A percentile compares a stretch with the other conserved stretches of the same genome.
phyloP scores from a whole-genome alignment of 2,113 vertebrate species.

The Sapajus apella region DNA sequence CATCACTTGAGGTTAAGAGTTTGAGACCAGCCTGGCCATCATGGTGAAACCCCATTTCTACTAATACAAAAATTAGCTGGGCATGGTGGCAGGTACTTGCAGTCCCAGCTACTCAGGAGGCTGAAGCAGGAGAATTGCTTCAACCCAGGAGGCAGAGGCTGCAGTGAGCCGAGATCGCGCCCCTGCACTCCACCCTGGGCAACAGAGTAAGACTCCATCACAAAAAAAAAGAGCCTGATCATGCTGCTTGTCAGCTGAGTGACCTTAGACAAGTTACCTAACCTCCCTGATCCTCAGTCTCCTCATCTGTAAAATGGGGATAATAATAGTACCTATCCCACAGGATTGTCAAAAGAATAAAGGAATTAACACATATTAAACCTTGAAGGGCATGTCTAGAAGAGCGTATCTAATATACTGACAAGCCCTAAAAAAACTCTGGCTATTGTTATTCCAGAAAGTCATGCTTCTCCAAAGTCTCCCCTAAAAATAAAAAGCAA shows the following conservation, averaged over 20 bases:
- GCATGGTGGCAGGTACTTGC: too few species aligned
- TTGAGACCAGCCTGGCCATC: too few species aligned
- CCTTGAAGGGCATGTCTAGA: not conserved
- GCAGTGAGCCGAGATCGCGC: too few species aligned
- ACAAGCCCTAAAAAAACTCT: not conserved
- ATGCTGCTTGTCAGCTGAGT: not conserved
- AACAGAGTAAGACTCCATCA: too few species aligned
- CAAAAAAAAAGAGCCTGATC: not conserved
- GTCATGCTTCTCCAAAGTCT: not conserved
- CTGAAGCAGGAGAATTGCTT: too few species aligned
- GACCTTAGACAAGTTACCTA: not conserved
- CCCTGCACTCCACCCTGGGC: too few species aligned
- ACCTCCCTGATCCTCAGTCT: not conserved
- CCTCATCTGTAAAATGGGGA: slow-evolving; percentile 25
- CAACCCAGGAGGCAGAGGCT: too few species aligned
- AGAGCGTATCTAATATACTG: not conserved
- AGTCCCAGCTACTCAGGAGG: too few species aligned
- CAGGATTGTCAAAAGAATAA: not conserved
- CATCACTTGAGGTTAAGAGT: too few species aligned
- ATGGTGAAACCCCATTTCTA: too few species aligned
- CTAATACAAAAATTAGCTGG: too few species aligned
- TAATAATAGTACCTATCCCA: not conserved
- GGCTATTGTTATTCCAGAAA: slow-evolving; percentile 17
- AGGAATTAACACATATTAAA: not conserved
- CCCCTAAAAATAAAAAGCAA: slow-evolving; percentile 12